Evolutionary conservation across 92 coral and sea anemone species (phyloP), one percentile per base, ranked within the genome.

Genomic region (Siderastrea radians): DNA sequence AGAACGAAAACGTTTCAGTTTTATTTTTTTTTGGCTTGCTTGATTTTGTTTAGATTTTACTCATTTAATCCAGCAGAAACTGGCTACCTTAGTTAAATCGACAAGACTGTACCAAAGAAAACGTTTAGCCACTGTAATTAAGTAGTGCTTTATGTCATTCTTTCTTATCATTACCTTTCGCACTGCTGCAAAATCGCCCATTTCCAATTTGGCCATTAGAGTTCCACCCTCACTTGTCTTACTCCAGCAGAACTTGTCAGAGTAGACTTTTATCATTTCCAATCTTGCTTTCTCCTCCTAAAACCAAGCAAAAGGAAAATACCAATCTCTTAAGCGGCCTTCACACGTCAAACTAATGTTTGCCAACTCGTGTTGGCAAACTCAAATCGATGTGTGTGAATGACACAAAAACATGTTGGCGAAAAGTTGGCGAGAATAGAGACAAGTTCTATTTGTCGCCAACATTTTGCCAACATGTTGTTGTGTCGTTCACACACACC

Each of bases 221-320:
- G 13, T 49, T 12, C 1, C 45, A 0, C 19, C 51, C 17, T 71
- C 48, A 14, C 44, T 62, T 4, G 16, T 47, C 6, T 57, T 19
- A 3, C 17, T 74, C 82, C 72, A 84, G 6, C 49, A 73, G 64
- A 84, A 84, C 7, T 7, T 19, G 38, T 84, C 53, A 3, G 63
- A 61, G 61, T 73, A 26, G 49, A 74, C 81, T 10, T 62, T 65
- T 13, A 54, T 51, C 88, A 84, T 26, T 4, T 64, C 71, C 4
- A 82, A 9, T 45, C 49, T 16, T 15, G 43, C 3, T 58, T 70
- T 51, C 49, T 69, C 86, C 13, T 82, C 86, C 86, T 82, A 8
- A 45, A n/a, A 82, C 43, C 16, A 51, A 48, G 26, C 47, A 44
- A 14, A 11, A 46, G 1, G 53, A 5, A 3, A 5, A 44, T 2